Conservation (phyloP, 2,888 invertebrate species). For the Rhopalosiphum nymphaeae region DNA sequence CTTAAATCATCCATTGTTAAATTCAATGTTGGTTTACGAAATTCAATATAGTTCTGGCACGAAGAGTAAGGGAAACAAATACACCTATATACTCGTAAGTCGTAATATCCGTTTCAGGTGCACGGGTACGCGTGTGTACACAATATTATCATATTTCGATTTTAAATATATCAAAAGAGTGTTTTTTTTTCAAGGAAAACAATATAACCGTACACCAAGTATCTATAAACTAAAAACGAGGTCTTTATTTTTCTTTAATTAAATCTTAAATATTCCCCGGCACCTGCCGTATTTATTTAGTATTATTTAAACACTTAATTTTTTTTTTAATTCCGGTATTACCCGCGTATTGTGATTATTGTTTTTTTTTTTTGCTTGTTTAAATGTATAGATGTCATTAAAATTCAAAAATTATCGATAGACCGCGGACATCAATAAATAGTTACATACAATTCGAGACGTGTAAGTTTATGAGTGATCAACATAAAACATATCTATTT, state of each 20-base stretch:
- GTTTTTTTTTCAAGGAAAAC: not conserved
- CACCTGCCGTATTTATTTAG: not conserved
- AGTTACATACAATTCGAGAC: not conserved
- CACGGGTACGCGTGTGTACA: not conserved
- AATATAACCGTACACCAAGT: not conserved
- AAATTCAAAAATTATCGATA: not conserved
- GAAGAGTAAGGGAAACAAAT: not conserved
- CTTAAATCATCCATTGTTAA: not conserved
- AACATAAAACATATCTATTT: not conserved
- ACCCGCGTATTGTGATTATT: not conserved
- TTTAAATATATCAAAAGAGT: not conserved
- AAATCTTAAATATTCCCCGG: not conserved
- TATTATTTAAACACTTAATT: not conserved
- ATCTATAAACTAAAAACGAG: not conserved
- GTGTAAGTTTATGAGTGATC: not conserved
- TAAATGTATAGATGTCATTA: not conserved
- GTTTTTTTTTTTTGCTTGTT: not conserved
- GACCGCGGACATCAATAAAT: not conserved
- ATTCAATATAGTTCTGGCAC: constrained; percentile 8
- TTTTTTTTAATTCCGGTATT: not conserved
- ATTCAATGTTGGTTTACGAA: not conserved
- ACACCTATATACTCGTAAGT: not conserved
- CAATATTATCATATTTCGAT: constrained; percentile 18
- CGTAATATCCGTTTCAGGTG: not conserved
- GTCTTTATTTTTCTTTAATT: not conserved